Evolutionary conservation across 1,140 invertebrate species (phyloP), one percentile per base, ranked within the genome.

Genomic region (Cydia strobilella): DNA sequence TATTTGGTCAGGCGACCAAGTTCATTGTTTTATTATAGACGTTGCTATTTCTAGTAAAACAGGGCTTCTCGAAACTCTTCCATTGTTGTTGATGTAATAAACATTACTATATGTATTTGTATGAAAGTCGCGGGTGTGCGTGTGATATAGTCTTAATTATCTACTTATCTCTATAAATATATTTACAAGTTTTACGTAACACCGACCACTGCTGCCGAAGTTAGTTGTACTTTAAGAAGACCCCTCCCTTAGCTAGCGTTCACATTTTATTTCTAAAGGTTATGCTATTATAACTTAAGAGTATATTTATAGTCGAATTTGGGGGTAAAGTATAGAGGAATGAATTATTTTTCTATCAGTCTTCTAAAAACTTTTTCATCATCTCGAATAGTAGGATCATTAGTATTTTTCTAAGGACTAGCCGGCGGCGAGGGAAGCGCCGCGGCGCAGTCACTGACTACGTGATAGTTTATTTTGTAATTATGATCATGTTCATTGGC

Each of bases 1-100:
- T 27, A 66, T 3, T 7, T 35, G 25, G 10, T n/a, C 75, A 74
- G 76, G 74, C 74, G 74, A 76, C 77, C 45, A 51, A 75, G 69
- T 74, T 72, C 78, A 77, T 77, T 71, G 75, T 74, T 76, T 77
- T 79, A 79, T 75, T 69, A 77, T 80, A 80, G 18, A 80, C 35
- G 72, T 45, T 72, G 45, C 78, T 82, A 76, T 77, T 80, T 80
- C 42, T 82, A 84, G 69, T 75, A 75, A 82, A 79, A 79, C 79
- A 82, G 84, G 84, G 83, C 86, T 90, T 91, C 87, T 88, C 72
- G 86, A 78, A 81, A 85, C 80, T 90, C 88, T 91, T 91, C 90
- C 90, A 90, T 88, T 90, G 82, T 89, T 87, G 81, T 86, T 86
- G 75, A 80, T 77, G 73, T 74, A 51, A 42, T 73, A 75, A 83